Conservation (phyloP, 2,113 vertebrate species). For the Epinephelus cyanopodus region DNA sequence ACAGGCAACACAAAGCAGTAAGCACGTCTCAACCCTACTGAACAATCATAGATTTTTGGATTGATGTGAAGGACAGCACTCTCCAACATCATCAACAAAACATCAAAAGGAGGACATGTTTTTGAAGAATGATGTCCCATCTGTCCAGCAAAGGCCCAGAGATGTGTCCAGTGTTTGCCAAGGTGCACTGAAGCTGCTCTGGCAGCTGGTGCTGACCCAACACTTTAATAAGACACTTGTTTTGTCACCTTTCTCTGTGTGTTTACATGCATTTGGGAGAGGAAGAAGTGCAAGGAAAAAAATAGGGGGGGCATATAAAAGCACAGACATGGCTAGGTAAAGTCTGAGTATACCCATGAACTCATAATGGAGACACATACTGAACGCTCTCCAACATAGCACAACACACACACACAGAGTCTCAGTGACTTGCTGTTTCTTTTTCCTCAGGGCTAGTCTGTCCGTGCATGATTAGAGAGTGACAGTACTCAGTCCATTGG, state of each 20-base stretch:
- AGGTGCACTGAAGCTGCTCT: constrained; percentile 6
- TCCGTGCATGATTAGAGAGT: constrained; percentile 78
- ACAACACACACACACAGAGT: constrained; percentile 36
- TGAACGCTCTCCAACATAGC: constrained; percentile 15
- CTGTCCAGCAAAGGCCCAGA: neutral
- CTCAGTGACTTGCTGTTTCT: constrained; percentile 53
- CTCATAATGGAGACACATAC: constrained; percentile 35
- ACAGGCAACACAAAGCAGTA: neutral
- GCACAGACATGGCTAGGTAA: constrained; percentile 11
- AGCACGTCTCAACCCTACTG: neutral
- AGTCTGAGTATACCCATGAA: constrained; percentile 7
- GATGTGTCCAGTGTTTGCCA: neutral
- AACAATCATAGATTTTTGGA: neutral
- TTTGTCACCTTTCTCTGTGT: neutral
- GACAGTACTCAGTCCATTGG: constrained; percentile 74
- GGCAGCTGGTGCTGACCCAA: neutral
- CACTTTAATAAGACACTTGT: neutral
- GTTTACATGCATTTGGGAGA: neutral
- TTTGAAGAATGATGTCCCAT: neutral
- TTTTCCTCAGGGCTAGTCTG: constrained; percentile 77
- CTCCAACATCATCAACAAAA: neutral
- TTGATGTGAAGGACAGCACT: neutral
- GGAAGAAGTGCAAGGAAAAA: neutral
- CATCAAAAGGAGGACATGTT: neutral
- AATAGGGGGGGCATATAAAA: neutral